Conservation (phyloP, 2,797 vertebrate species). For the Helarctos malayanus region DNA sequence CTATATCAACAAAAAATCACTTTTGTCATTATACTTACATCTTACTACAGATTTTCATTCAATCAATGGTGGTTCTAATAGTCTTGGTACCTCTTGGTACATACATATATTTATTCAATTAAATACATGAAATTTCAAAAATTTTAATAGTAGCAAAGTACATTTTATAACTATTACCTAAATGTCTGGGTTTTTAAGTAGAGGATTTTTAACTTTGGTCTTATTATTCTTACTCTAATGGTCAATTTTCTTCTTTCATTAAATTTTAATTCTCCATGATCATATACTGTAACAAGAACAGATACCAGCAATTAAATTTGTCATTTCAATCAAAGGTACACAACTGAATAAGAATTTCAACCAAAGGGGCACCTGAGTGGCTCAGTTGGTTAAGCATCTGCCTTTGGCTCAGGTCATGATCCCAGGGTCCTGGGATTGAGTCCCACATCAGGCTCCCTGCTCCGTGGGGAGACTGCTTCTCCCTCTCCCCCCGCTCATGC, state of each 20-base stretch:
- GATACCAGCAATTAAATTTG: background rate
- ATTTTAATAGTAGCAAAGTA: background rate
- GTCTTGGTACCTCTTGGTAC: background rate
- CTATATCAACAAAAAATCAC: background rate
- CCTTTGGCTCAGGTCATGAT: background rate
- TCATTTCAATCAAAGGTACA: slow-evolving; percentile 22
- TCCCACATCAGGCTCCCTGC: background rate
- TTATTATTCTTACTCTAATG: slow-evolving; percentile 5
- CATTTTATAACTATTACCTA: background rate
- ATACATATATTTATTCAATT: background rate
- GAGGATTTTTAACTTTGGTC: slow-evolving; percentile 21
- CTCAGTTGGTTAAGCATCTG: background rate
- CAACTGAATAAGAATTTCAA: slow-evolving; percentile 50
- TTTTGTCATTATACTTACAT: background rate
- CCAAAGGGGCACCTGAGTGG: background rate
- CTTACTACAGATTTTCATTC: background rate
- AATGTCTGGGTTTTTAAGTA: background rate
- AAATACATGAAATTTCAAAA: slow-evolving; percentile 42
- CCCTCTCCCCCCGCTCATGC: background rate
- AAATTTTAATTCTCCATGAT: background rate
- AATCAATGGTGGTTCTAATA: background rate
- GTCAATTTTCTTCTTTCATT: slow-evolving; percentile 41
- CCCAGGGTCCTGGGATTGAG: too few relatives aligned
- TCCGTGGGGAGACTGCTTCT: background rate
- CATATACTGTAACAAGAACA: background rate